A percentile compares a stretch with the other conserved stretches of the same genome.
Evolutionary conservation across 2,113 vertebrate species (phyloP).

Genomic region (Accipiter cooperii): DNA sequence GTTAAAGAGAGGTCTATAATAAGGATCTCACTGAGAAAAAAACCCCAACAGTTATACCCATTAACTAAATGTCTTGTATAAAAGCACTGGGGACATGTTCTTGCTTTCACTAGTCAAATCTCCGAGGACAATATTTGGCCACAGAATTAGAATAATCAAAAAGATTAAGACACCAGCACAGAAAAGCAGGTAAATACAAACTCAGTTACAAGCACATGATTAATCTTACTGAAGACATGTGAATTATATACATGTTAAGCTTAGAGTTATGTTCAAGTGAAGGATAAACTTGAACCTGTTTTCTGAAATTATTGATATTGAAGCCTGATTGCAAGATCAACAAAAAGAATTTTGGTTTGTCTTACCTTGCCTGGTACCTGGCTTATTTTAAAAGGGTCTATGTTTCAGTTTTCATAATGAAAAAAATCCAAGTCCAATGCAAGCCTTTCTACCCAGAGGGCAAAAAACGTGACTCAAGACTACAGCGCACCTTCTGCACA

Average conservation of each 20-base stretch:
- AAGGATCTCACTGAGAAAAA: not conserved
- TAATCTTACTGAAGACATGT: not conserved
- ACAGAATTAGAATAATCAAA: not conserved
- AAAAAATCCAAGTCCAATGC: conserved; percentile 21
- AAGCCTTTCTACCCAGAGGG: not conserved
- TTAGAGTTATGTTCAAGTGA: not conserved
- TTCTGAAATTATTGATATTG: not conserved
- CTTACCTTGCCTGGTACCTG: conserved; percentile 43
- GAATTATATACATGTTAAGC: not conserved
- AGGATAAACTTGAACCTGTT: not conserved
- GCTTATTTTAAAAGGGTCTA: conserved; percentile 27
- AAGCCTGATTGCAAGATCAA: not conserved
- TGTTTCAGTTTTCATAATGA: not conserved
- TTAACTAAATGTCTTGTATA: not conserved
- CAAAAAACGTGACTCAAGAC: not conserved
- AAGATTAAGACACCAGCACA: not conserved
- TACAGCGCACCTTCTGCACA: not conserved
- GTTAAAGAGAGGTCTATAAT: not conserved
- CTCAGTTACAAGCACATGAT: not conserved
- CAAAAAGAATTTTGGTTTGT: not conserved
- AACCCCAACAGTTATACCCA: not conserved
- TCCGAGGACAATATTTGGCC: not conserved
- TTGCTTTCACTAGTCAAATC: not conserved
- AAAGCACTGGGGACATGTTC: not conserved
- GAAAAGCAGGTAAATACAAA: not conserved